These are phyloP conservation scores for Mesorhabditis sp. DNA, from an alignment of 2,888 invertebrate genomes.

Conservation along the genomic window DNA sequence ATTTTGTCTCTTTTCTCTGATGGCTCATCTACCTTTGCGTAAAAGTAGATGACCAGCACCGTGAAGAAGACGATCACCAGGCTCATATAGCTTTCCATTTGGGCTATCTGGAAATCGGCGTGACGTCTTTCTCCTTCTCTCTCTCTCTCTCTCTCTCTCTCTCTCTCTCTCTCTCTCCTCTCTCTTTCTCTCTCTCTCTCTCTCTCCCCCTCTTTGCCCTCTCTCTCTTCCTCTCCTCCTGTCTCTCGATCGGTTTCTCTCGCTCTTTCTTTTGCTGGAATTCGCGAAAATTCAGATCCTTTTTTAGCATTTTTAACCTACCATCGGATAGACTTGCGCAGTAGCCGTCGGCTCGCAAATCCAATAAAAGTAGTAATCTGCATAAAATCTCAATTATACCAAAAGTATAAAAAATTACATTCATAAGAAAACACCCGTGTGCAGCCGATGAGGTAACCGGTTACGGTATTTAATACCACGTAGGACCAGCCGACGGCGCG, in stretches of 20 bases:
- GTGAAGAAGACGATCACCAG: not conserved
- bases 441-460: not conserved
- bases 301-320: not conserved
- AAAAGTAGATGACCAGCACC: not conserved
- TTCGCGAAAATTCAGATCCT: not conserved
- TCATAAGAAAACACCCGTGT: not conserved
- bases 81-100: constrained; percentile 3
- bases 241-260: too few species aligned
- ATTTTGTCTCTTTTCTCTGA: too few species aligned
- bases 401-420: not conserved
- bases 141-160: too few species aligned
- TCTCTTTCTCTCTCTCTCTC: too few species aligned
- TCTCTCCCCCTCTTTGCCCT: too few species aligned
- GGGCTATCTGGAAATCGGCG: not conserved
- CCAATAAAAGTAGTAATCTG: not conserved
- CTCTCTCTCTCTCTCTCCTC: too few species aligned
- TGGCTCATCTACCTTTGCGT: not conserved
- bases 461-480: not conserved
- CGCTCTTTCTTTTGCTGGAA: too few species aligned
- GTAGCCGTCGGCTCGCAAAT: constrained; percentile 3
- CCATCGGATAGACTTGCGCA: not conserved
- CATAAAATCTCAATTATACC: not conserved
- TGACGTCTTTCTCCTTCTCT: too few species aligned
- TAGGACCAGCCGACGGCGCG: constrained; percentile 1
- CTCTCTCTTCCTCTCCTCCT: too few species aligned